Base-by-base conservation (phyloP, 2,888 invertebrate genomes). In the Tipula vernalis region DNA sequence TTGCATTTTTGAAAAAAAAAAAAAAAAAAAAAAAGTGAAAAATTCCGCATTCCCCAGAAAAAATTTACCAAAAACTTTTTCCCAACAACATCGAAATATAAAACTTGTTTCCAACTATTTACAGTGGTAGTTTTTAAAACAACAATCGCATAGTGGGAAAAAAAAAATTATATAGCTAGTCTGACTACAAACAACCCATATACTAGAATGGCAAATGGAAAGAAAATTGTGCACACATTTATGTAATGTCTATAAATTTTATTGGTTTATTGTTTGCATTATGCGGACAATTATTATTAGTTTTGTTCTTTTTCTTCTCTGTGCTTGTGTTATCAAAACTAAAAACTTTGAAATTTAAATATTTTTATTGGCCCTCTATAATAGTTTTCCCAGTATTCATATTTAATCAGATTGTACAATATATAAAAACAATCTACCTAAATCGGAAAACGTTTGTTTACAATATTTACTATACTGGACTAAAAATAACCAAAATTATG, bases 251-350 rank as follows among this genome's bases (percentile, higher is more conserved):
- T 84, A 84, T 84, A 84, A 84, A 84, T 36, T 84, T 84, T 39
- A 84, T 39, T 39, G 84, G 84, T 84, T 84, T 84, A 84, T 84
- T 84, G 84, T 84, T 84, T 84, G 84, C 39, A 84, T 84, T 84
- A 84, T 84, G 84, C 84, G 84, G 84, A 84, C 84, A 39, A 84
- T 84, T 39, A n/a, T 39, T 84, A 8, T 39, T 84, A 15, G n/a
- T 39, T 39, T 84, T 84, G 13, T 41, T 84, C 0, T 39, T 84
- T 28, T 28, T 28, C 28, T 28, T 28, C 28, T 28, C 28, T 28
- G 28, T 28, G 28, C 28, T 28, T 3, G 10, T 84, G 39, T 41
- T 84, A 8, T 28, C 41, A 15, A 84, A 39, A 39, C 41, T 71
- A 71, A 13, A 36, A 83, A 12, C 12, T 36, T 84, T 36, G 12